phyloP scores from a whole-genome alignment of 2,797 vertebrate species.

The Leptatherina wallacei region DNA sequence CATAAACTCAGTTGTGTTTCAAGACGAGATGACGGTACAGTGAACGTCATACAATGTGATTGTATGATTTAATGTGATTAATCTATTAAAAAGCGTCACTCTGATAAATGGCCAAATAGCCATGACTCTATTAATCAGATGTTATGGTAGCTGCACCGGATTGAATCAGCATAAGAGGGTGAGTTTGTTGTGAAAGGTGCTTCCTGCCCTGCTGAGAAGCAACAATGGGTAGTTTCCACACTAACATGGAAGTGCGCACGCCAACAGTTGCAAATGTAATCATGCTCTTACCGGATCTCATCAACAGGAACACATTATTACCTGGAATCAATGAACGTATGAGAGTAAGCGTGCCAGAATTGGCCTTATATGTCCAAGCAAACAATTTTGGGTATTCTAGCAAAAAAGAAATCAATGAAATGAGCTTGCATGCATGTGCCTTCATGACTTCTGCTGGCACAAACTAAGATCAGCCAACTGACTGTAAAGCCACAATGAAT shows the following conservation, averaged over 20 bases:
- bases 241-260: slow-evolving; percentile 77
- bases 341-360: slow-evolving; percentile 26
- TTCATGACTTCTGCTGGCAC: not conserved
- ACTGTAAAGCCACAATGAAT: slow-evolving; percentile 1
- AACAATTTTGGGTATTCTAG: not conserved
- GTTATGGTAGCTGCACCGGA: slow-evolving; percentile 43
- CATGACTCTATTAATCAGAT: slow-evolving; percentile 52
- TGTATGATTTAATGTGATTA: not conserved
- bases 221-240: slow-evolving; percentile 85
- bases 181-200: slow-evolving; percentile 81
- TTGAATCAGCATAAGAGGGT: slow-evolving; percentile 56
- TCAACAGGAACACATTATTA: slow-evolving; percentile 72
- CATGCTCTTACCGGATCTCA: slow-evolving; percentile 61
- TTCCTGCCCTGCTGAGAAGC: slow-evolving; percentile 77
- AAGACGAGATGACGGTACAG: not conserved
- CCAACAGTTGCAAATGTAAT: slow-evolving; percentile 82
- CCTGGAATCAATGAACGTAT: slow-evolving; percentile 40
- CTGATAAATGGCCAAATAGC: slow-evolving; percentile 42
- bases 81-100: slow-evolving; percentile 22
- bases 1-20: slow-evolving; percentile 11
- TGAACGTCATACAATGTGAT: not conserved
- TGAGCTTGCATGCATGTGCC: slow-evolving; percentile 6
- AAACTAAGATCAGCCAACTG: not conserved
- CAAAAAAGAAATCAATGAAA: not conserved
- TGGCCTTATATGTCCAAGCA: slow-evolving; percentile 3